Evolutionary conservation across 2,113 vertebrate species (phyloP), one percentile per base, ranked within the genome.

Genomic region (Scortum barcoo): DNA sequence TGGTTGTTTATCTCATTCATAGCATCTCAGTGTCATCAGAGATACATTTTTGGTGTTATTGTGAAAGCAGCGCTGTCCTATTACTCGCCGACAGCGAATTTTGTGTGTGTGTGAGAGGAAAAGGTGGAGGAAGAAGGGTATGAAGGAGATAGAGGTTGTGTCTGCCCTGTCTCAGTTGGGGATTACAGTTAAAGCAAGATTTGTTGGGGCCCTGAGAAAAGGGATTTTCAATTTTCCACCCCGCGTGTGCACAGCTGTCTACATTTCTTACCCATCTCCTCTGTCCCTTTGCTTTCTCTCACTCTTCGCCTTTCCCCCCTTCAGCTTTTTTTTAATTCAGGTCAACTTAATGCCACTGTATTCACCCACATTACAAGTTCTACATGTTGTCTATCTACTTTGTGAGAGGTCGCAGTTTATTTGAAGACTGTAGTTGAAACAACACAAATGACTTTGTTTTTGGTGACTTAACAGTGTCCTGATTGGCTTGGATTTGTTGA

Each of bases 191-290:
- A 40, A 87, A 87, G 66, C 30, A 66, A 81, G 84, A 90, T 88
- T 88, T 90, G 75, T 84, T 75, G 80, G 79, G 86, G 80, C 60
- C 79, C 78, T 84, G 86, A 89, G 85, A 93, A 89, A 90, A 76
- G 77, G 78, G 82, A 90, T 92, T 92, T 90, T n/a, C 69, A 57
- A 71, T 92, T 92, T 92, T 92, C 91, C 93, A 90, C 72, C 67
- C 38, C 67, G 63, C 72, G 7, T 86, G 68, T 71, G 76, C 75
- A 74, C 90, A 89, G 87, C 87, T 93, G 90, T 92, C 66, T 86
- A 57, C 65, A 68, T 63, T 86, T 81, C 72, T 50, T 80, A 50
- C 36, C 62, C 50, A 76, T 80, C 76, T 46, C 76, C 28, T 75
- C 11, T 20, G 19, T 73, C 50, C 26, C 13, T 66, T 61, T 19